Base-by-base conservation (phyloP, 2,113 vertebrate species). In the Oncorhynchus tshawytscha region DNA sequence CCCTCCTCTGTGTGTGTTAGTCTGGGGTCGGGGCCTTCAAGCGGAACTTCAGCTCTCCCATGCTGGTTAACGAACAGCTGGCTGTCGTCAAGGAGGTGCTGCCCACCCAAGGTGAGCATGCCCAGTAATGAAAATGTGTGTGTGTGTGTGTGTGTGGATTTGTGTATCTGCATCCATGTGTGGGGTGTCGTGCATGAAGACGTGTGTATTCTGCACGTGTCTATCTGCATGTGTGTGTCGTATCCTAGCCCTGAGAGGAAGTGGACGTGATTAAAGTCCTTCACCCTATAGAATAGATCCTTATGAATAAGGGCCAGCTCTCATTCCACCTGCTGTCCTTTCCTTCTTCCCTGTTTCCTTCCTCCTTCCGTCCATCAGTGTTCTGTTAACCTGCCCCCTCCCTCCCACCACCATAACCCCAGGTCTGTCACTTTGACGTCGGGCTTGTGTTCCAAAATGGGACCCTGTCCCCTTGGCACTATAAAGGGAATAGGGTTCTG, bases 11-110 rank as follows among this genome's bases (percentile, higher is more conserved):
- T 60, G 51, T 80, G 69, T 60, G 51, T 84, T 73, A 96, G 96
- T 91, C 94, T 6, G 92, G 94, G 25, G 95, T 94, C 5, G 92
- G 94, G 25, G 95, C 94, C n/a, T 97, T 97, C 91, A 95, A 95
- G 73, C 91, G 96, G 22, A 97, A 97, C 90, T 96, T 97, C 92
- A 97, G 96, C 86, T 96, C 96, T 2, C 96, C 96, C 0, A 91
- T 96, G 81, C 91, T 97, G 57, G 90, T 95, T 79, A 94, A 93
- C 2, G 94, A 96, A 11, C 95, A 93, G 67, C 89, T 94, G 67
- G 86, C 91, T 67, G 86, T 90, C 2, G 90, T 92, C 25, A 94
- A 93, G 88, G 95, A 96, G 77, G 91, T 92, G 24, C 93, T 91
- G 67, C 88, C 93, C 11, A 88, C 88, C 71, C 91, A 90, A 89